Base-by-base conservation (phyloP, 2,113 vertebrate genomes). In the Hippotragus niger region DNA sequence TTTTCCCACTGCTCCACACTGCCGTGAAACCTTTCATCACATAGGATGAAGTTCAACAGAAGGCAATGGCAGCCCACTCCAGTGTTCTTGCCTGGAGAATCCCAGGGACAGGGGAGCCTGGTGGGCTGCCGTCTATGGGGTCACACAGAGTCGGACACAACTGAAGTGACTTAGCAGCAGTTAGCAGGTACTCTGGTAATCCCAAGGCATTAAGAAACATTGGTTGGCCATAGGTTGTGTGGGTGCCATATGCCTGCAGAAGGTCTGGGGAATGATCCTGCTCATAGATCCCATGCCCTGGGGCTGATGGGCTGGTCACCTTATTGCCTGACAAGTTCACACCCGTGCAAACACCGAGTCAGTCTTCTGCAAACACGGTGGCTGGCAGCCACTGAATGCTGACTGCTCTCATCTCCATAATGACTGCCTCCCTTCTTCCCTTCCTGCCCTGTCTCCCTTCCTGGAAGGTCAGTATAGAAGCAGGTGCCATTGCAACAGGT, bases 181-280 rank as follows among this genome's bases (percentile, higher is more conserved):
- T 47, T 13, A 13, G 47, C 47, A 50, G 47, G 71, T 43, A 55
- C 40, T 45, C 1, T 50, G 31, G 17, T 36, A 47, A 52, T 45
- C 55, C n/a, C 12, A 23, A 2, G 29, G 74, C 29, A 50, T 36
- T 71, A 55, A 33, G 57, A 33, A 29, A 33, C 11, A 0, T 0
- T 23, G 33, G 25, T 0, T 15, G 60, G 21, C 11, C 25, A 10
- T 8, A 29, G 13, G 21, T n/a, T 10, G 25, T 31, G 3, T 50
- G 67, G 91, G 52, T 14, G 9, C 14, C 12, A 13, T 0, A 8
- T n/a, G 25, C 40, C 62, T 60, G 40, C 19, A 43, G 53, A 43
- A 43, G 16, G 27, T 67, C 74, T 84, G 52, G 62, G 74, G 2
- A 11, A 27, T 36, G 27, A 19, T 81, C 36, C n/a, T 2, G 12